Percentiles rank a stretch among this genome's conserved stretches.
Conservation (phyloP, 1,140 invertebrate species). For the Drosophila sp. region DNA sequence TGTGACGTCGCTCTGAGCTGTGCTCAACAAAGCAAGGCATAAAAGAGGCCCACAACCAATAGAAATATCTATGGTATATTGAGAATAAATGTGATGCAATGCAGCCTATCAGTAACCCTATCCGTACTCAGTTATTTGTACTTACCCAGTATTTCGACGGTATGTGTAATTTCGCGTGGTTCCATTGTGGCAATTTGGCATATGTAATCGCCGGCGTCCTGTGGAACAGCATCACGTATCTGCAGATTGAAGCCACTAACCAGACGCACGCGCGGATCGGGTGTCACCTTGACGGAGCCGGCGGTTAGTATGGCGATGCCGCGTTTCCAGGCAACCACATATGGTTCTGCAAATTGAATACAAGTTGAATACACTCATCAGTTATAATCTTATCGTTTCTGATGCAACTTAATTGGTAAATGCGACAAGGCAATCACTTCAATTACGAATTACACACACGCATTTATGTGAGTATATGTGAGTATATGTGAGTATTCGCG, state of each 20-base stretch:
- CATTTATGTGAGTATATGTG: neutral
- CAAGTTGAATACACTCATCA: conserved; percentile 5
- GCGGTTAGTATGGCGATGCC: conserved; percentile 87
- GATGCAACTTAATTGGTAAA: conserved; percentile 51
- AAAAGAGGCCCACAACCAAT: neutral
- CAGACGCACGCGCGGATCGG: conserved; percentile 86
- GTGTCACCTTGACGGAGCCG: conserved; percentile 86
- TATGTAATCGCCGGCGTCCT: conserved; percentile 87
- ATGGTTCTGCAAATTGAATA: conserved; percentile 75
- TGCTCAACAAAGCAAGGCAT: conserved; percentile 68
- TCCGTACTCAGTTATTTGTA: conserved; percentile 46
- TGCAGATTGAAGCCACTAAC: conserved; percentile 86
- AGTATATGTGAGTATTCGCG: conserved; percentile 9
- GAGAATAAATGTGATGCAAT: neutral
- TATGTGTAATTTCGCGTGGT: conserved; percentile 87
- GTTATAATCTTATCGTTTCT: conserved; percentile 36
- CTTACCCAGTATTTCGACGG: conserved; percentile 87
- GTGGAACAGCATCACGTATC: conserved; percentile 86
- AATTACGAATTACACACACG: conserved; percentile 59
- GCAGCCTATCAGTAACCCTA: no score
- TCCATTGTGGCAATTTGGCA: conserved; percentile 87
- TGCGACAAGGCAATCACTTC: conserved; percentile 46
- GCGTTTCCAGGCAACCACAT: conserved; percentile 87
- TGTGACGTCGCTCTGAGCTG: conserved; percentile 45
- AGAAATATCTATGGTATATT: neutral